phyloP scores from a whole-genome alignment of 1,140 invertebrate species.

The Drosophila dunni region DNA sequence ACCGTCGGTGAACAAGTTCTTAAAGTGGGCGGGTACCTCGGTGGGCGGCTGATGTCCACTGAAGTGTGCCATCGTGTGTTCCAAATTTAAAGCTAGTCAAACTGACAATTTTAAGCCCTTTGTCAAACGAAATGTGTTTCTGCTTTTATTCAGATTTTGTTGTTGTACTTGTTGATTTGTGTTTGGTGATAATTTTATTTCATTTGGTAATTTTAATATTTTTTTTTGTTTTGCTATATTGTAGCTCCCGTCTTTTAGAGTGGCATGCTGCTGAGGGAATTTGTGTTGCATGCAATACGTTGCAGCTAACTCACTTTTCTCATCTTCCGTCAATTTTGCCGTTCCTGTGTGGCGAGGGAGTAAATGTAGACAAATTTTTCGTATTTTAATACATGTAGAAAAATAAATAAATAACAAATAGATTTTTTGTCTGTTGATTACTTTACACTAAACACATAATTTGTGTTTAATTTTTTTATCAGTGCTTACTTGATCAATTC shows the following conservation, averaged over 20 bases:
- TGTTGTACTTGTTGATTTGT: slow-evolving; percentile 1
- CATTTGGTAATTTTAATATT: neutral
- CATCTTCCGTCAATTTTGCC: slow-evolving; percentile 43
- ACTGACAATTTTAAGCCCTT: neutral
- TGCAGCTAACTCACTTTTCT: slow-evolving; percentile 32
- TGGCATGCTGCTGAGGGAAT: slow-evolving; percentile 56
- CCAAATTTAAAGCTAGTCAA: slow-evolving; percentile 10
- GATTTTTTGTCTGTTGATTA: neutral
- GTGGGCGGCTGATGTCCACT: slow-evolving; percentile 53
- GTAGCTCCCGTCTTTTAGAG: slow-evolving; percentile 33
- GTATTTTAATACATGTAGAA: slow-evolving; percentile 29
- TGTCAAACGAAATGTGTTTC: slow-evolving; percentile 15
- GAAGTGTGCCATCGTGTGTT: slow-evolving; percentile 67
- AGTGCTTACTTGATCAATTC: slow-evolving; percentile 61
- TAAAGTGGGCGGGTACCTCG: slow-evolving; percentile 70
- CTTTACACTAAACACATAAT: neutral
- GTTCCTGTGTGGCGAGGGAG: neutral
- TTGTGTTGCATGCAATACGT: slow-evolving; percentile 22
- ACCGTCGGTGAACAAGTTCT: slow-evolving; percentile 73
- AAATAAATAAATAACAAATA: neutral
- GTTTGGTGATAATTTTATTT: neutral
- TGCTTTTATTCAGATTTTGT: slow-evolving; percentile 1
- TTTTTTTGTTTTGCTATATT: slow-evolving; percentile 2
- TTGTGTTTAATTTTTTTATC: neutral
- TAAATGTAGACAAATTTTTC: slow-evolving; percentile 3